These are phyloP conservation scores for Anolis apletophallus DNA, from an alignment of 2,797 vertebrate species.

Conservation along the genomic window DNA sequence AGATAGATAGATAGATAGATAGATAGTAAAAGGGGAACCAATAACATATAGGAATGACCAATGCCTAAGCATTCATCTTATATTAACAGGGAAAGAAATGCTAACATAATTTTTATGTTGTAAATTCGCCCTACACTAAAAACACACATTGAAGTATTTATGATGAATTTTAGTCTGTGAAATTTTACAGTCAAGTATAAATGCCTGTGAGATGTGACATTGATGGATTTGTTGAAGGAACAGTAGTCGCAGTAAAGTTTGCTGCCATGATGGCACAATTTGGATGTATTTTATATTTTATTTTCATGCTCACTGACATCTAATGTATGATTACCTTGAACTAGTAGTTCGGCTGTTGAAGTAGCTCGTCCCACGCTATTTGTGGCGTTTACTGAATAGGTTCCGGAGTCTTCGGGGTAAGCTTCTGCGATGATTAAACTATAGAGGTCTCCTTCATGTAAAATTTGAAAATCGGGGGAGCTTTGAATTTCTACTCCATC, in stretches of 20 bases:
- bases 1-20: background rate
- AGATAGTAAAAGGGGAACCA: background rate
- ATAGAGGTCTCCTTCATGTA: conserved; percentile 95
- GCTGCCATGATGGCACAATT: background rate
- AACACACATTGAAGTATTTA: conserved; percentile 3
- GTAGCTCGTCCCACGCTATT: conserved; percentile 97
- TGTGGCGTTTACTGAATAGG: conserved; percentile 94
- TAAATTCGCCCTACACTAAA: background rate
- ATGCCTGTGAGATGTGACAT: background rate
- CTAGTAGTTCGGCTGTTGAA: conserved; percentile 93
- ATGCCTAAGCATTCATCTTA: background rate
- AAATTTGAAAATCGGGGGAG: conserved; percentile 96
- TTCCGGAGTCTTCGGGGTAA: conserved; percentile 97
- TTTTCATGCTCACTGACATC: conserved; percentile 16
- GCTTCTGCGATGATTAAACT: conserved; percentile 96
- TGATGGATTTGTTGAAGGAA: conserved; percentile 33
- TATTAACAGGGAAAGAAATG: conserved; percentile 12
- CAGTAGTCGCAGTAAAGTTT: background rate
- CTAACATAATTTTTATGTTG: background rate
- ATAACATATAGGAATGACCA: background rate
- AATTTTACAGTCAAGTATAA: conserved; percentile 13
- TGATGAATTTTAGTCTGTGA: conserved; percentile 10
- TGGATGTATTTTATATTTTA: background rate
- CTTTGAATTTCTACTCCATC: conserved; percentile 99
- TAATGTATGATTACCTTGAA: conserved; percentile 84